Evolutionary conservation across 2,113 vertebrate genomes (phyloP).

Genomic region (Microcebus lehilahytsara): DNA sequence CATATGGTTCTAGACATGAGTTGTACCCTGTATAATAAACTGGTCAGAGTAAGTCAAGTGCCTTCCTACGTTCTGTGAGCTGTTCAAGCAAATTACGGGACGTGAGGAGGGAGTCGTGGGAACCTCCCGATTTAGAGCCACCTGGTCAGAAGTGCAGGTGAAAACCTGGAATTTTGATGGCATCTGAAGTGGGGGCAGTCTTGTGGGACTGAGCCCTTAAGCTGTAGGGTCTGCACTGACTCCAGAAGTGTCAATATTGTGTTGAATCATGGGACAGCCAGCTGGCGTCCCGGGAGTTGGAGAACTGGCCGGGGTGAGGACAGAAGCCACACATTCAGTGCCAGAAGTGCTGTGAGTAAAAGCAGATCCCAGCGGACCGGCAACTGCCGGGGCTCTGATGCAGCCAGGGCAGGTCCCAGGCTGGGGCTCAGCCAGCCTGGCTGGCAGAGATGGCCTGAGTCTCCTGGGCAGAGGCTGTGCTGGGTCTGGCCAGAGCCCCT

Average conservation of each 20-base stretch:
- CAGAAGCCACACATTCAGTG: not conserved
- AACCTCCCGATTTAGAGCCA: not conserved
- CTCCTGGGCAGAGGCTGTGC: not conserved
- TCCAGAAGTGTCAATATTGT: not conserved
- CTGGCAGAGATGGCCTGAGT: not conserved
- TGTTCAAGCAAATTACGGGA: not conserved
- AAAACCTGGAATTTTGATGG: not conserved
- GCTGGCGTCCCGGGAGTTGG: not conserved
- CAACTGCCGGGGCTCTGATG: not conserved
- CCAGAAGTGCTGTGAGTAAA: not conserved
- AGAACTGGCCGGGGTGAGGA: not conserved
- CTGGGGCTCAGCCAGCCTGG: not conserved
- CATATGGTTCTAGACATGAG: no score
- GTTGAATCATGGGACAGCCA: not conserved
- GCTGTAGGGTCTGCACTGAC: not conserved
- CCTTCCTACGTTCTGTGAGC: no score
- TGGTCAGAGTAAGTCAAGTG: not conserved
- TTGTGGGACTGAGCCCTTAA: not conserved
- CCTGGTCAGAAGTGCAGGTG: not conserved
- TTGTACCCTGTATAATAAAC: no score
- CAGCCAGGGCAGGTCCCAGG: not conserved
- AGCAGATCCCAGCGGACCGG: not conserved
- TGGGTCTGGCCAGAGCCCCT: not conserved
- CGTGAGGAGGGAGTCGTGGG: no score
- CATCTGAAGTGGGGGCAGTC: not conserved